Evolutionary conservation across 2,797 vertebrate genomes (phyloP).

Genomic region (Lophotriccus pileatus): DNA sequence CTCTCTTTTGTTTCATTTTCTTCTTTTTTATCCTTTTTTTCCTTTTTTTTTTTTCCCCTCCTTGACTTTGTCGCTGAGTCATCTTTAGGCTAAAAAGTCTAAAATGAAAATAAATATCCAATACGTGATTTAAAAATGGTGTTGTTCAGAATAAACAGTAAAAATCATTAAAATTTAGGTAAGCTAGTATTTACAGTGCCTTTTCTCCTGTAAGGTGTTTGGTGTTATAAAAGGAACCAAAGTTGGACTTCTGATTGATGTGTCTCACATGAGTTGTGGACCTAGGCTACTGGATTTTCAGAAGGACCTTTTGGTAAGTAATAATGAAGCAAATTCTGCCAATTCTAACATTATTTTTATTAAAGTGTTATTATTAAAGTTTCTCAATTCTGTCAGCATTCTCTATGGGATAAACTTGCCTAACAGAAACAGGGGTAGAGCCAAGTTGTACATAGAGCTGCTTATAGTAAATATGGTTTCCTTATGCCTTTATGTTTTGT

Average conservation of each 20-base stretch:
- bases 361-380: background rate
- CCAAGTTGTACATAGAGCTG: background rate
- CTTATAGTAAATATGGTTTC: background rate
- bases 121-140: background rate
- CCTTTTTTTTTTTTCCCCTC: accelerated
- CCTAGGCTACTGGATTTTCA: slow-evolving; percentile 71
- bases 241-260: slow-evolving; percentile 76
- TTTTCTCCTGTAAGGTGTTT: slow-evolving; percentile 74
- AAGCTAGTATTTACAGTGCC: background rate
- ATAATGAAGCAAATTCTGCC: background rate
- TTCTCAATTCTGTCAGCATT: background rate
- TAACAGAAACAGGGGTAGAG: background rate
- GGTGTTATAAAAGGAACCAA: slow-evolving; percentile 76
- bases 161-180: background rate
- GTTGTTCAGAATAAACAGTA: background rate
- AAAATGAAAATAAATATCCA: background rate
- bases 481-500: background rate
- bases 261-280: slow-evolving; percentile 58
- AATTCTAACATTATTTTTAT: background rate
- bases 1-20: background rate
- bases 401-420: background rate
- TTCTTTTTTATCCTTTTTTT: too few relatives aligned
- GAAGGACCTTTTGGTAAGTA: slow-evolving; percentile 76
- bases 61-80: background rate
- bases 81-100: background rate